Evolutionary conservation across 1,140 invertebrate genomes (phyloP).

Genomic region (Drosophila ercepeae): DNA sequence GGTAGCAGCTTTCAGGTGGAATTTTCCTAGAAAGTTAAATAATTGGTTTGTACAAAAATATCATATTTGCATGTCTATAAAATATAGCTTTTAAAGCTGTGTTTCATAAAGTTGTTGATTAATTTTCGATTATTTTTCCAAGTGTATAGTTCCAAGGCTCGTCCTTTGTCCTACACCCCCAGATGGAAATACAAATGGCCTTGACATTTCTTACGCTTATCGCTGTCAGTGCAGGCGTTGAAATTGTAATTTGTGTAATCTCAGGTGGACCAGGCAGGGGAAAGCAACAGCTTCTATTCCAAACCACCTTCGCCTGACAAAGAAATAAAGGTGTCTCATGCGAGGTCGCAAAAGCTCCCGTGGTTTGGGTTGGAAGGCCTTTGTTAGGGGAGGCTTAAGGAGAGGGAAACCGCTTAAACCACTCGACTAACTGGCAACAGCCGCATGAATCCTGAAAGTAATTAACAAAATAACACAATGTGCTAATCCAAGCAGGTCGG

Average conservation of each 20-base stretch:
- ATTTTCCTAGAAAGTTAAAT: background rate
- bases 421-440: conserved; percentile 40
- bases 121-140: background rate
- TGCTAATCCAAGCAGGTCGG: conserved; percentile 49
- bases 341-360: conserved; percentile 1
- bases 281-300: conserved; percentile 5
- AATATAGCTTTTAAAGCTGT: background rate
- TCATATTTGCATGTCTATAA: too few relatives aligned
- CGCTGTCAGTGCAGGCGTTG: conserved; percentile 77
- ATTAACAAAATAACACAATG: conserved; percentile 69
- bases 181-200: conserved; percentile 62
- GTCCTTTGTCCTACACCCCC: conserved; percentile 13
- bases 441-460: conserved; percentile 47
- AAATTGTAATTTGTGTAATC: conserved; percentile 83
- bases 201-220: conserved; percentile 82
- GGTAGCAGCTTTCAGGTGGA: conserved; percentile 3
- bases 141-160: conserved; percentile 17
- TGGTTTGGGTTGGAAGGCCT: conserved; percentile 33
- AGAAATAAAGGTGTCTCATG: conserved; percentile 47
- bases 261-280: conserved; percentile 59
- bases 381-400: conserved; percentile 19
- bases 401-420: conserved; percentile 63
- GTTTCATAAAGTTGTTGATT: background rate
- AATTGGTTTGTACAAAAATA: background rate
- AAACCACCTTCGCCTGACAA: conserved; percentile 7